phyloP scores from a whole-genome alignment of 1,140 invertebrate species.

The Rhagoletis zephyria region DNA sequence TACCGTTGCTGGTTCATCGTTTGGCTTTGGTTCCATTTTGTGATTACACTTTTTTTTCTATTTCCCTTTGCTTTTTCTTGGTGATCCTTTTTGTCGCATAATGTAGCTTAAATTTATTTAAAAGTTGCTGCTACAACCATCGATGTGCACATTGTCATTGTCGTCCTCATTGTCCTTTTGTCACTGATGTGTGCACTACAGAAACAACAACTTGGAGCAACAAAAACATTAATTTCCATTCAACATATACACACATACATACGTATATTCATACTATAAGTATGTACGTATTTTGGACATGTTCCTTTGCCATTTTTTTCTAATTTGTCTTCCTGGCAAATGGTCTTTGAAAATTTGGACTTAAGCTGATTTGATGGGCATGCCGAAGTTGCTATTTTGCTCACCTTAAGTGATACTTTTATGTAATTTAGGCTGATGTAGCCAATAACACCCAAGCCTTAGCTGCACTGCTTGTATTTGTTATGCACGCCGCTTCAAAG shows the following conservation, averaged over 20 bases:
- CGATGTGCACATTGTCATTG: background rate
- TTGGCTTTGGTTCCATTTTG: background rate
- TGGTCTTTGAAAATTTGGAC: background rate
- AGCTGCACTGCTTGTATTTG: background rate
- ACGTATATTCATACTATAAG: background rate
- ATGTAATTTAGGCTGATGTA: slow-evolving; percentile 26
- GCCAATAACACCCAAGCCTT: background rate
- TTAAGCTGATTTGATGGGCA: background rate
- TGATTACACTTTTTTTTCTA: background rate
- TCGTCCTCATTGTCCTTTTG: background rate
- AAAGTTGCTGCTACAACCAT: slow-evolving; percentile 33
- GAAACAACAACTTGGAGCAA: background rate
- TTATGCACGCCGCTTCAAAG: background rate
- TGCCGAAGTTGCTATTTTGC: background rate
- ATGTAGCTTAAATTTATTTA: slow-evolving; percentile 53
- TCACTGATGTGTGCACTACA: background rate
- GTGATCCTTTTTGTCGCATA: slow-evolving; percentile 24
- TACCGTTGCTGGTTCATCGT: background rate
- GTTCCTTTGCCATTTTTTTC: slow-evolving; percentile 19
- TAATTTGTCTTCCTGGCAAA: slow-evolving; percentile 11
- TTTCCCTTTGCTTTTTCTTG: background rate
- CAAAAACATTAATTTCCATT: background rate
- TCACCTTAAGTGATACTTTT: background rate
- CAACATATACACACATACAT: background rate
- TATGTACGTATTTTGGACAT: background rate